These are phyloP conservation scores for Lacanobia wlatinum DNA, from an alignment of 2,888 invertebrate genomes.

Conservation along the genomic window DNA sequence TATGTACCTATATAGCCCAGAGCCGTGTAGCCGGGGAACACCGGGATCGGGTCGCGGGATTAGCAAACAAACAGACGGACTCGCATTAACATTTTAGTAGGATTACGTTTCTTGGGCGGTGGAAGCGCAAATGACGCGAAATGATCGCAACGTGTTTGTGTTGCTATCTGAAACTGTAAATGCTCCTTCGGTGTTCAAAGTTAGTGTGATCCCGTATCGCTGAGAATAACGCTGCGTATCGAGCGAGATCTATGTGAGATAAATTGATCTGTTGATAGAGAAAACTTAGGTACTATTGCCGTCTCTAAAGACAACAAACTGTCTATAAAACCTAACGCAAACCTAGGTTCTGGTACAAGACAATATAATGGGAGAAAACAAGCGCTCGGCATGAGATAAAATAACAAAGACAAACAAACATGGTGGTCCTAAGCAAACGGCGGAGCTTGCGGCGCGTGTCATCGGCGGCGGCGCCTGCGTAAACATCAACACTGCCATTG, in stretches of 20 bases:
- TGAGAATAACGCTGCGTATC: not conserved
- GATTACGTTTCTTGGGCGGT: constrained; percentile 53
- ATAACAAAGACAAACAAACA: constrained; percentile 71
- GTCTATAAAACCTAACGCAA: constrained; percentile 1
- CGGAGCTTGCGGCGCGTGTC: constrained; percentile 39
- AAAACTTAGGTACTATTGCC: not conserved
- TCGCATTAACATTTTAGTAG: constrained; percentile 62
- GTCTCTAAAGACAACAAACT: not conserved
- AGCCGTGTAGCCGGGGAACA: constrained; percentile 4
- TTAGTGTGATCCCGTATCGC: not conserved
- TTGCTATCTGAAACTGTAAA: not conserved
- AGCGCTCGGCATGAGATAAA: constrained; percentile 62
- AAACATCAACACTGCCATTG: constrained; percentile 59
- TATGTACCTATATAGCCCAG: not conserved
- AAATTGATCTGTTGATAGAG: not conserved
- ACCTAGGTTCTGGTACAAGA: constrained; percentile 14
- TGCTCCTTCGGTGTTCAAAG: not conserved
- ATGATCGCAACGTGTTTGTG: constrained; percentile 24
- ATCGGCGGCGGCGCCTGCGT: constrained; percentile 53
- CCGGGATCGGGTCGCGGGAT: constrained; percentile 34
- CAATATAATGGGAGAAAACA: constrained; percentile 60
- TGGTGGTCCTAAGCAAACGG: constrained; percentile 65
- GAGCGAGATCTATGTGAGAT: not conserved
- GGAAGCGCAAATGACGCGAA: constrained; percentile 29
- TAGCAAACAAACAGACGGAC: constrained; percentile 60